A percentile compares a stretch with the other conserved stretches of the same genome.
phyloP scores from a whole-genome alignment of 1,140 invertebrate genomes.

The Lepidotrigona ventralis region DNA sequence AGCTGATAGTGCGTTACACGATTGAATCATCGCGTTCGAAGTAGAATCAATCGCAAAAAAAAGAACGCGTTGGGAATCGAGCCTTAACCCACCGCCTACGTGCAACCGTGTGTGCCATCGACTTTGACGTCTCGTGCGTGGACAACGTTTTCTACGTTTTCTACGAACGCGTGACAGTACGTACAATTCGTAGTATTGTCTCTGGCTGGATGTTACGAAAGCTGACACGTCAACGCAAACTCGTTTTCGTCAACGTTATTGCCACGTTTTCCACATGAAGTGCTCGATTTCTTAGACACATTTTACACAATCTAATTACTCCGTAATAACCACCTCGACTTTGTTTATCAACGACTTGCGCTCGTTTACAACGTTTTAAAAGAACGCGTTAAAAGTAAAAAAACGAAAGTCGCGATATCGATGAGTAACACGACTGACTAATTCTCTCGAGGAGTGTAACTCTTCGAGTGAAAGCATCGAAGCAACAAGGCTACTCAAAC shows the following conservation, averaged over 20 bases:
- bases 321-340: background rate
- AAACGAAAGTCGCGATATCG: background rate
- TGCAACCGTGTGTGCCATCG: slow-evolving; percentile 28
- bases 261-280: background rate
- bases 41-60: background rate
- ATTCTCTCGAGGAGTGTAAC: background rate
- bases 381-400: background rate
- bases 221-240: background rate
- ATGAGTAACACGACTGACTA: background rate
- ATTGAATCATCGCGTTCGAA: background rate
- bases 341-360: background rate
- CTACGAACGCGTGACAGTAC: slow-evolving; percentile 13
- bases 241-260: slow-evolving; percentile 27
- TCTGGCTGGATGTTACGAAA: background rate
- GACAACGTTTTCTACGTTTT: slow-evolving; percentile 45
- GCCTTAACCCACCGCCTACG: slow-evolving; percentile 57
- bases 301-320: slow-evolving; percentile 26
- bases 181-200: too few relatives aligned
- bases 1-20: background rate
- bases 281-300: background rate
- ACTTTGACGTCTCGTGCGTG: slow-evolving; percentile 21
- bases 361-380: background rate
- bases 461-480: slow-evolving; percentile 35
- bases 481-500: slow-evolving; percentile 41
- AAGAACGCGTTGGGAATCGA: slow-evolving; percentile 40